These are phyloP conservation scores for Listronotus bonariensis DNA, from an alignment of 1,140 invertebrate genomes.

Conservation along the genomic window DNA sequence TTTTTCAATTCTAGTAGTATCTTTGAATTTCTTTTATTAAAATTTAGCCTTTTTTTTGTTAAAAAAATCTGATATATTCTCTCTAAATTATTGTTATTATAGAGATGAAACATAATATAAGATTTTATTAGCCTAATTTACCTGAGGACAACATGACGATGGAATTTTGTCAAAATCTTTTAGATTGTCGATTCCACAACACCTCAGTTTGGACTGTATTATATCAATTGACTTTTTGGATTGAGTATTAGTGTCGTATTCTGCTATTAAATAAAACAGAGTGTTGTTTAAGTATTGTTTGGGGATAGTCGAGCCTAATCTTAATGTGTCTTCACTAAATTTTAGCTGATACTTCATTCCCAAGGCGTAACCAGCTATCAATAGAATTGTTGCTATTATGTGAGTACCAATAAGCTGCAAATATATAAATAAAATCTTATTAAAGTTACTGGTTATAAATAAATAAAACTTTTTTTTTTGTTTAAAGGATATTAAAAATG, in stretches of 20 bases:
- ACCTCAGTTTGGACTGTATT: slow-evolving; percentile 27
- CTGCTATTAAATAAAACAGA: slow-evolving; percentile 12
- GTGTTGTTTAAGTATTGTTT: slow-evolving; percentile 17
- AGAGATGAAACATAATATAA: too few relatives aligned
- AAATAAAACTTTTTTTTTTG: too few relatives aligned
- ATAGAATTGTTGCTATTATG: slow-evolving; percentile 5
- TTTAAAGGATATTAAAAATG: too few relatives aligned
- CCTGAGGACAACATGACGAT: slow-evolving; percentile 9
- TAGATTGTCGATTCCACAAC: slow-evolving; percentile 29
- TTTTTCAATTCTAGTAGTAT: too few relatives aligned
- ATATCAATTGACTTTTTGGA: slow-evolving; percentile 10
- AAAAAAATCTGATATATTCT: too few relatives aligned
- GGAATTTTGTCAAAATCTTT: slow-evolving; percentile 16
- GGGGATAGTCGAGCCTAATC: slow-evolving; percentile 9
- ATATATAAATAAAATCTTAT: background rate
- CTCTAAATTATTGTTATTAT: too few relatives aligned
- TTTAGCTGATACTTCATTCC: slow-evolving; percentile 16
- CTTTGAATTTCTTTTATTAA: too few relatives aligned
- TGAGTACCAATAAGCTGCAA: slow-evolving; percentile 8
- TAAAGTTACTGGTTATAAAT: too few relatives aligned
- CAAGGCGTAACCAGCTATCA: slow-evolving; percentile 17
- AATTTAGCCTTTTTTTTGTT: too few relatives aligned
- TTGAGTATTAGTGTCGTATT: slow-evolving; percentile 6
- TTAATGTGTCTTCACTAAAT: slow-evolving; percentile 15
- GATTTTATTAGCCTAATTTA: background rate